These are phyloP conservation scores for Mythimna vitellina DNA, from an alignment of 2,888 invertebrate species.

Conservation along the genomic window DNA sequence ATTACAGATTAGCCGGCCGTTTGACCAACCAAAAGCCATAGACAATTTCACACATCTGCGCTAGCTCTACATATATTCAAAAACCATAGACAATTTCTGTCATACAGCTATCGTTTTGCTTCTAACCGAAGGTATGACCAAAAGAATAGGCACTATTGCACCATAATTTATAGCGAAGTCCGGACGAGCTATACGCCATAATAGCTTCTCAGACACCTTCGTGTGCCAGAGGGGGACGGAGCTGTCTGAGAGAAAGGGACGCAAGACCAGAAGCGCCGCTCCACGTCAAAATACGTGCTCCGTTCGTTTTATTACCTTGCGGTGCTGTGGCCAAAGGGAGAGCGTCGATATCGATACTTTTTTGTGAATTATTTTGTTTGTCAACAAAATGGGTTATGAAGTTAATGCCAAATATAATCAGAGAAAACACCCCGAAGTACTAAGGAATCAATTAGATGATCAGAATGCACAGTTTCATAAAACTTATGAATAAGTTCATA, in stretches of 20 bases:
- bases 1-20: background rate
- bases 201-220: conserved; percentile 88
- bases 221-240: conserved; percentile 76
- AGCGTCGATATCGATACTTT: conserved; percentile 76
- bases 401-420: background rate
- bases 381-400: conserved; percentile 19
- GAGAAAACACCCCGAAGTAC: background rate
- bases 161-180: conserved; percentile 88
- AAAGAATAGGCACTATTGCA: conserved; percentile 88
- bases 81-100: conserved; percentile 77
- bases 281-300: conserved; percentile 91
- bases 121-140: conserved; percentile 77
- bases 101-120: conserved; percentile 73
- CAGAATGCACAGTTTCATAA: no score
- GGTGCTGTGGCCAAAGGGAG: conserved; percentile 70
- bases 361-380: background rate
- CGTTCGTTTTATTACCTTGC: conserved; percentile 89
- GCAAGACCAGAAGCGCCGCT: conserved; percentile 90
- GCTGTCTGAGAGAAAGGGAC: conserved; percentile 75
- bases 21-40: background rate
- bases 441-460: no score
- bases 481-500: no score
- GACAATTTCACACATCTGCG: background rate
- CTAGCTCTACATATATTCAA: background rate
- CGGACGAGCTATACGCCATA: conserved; percentile 85